A percentile compares a stretch with the other conserved stretches of the same genome.
These are phyloP conservation scores for Hiodon tergisus DNA, from an alignment of 2,113 vertebrate genomes.

Conservation along the genomic window DNA sequence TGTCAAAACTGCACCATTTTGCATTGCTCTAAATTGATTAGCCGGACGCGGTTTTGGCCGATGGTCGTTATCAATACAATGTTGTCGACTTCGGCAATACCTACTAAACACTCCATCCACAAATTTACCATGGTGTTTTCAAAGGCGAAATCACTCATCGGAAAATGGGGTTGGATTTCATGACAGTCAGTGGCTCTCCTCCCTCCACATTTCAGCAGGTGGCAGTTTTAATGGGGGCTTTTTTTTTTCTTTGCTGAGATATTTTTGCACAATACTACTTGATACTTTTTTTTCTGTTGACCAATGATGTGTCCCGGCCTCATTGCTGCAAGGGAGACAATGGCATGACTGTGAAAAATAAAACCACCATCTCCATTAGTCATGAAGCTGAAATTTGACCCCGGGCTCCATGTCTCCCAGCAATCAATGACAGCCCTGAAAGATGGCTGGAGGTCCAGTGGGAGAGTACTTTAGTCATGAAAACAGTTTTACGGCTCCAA, in stretches of 20 bases:
- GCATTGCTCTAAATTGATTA: no score
- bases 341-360: background rate
- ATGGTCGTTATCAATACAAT: no score
- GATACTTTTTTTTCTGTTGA: background rate
- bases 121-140: no score
- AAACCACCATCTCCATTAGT: background rate
- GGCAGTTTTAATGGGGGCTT: background rate
- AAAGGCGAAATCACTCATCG: background rate
- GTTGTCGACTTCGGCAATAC: no score
- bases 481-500: background rate
- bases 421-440: background rate
- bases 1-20: no score
- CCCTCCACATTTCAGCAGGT: conserved; percentile 9
- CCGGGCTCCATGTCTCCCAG: background rate
- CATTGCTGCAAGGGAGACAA: background rate
- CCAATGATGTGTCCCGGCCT: background rate
- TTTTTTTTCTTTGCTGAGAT: background rate
- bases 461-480: background rate
- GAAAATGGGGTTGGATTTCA: background rate
- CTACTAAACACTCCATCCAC: no score
- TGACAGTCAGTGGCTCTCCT: background rate
- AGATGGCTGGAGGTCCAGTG: background rate
- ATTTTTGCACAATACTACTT: background rate
- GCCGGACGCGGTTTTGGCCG: no score
- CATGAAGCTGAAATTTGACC: conserved; percentile 15